Percentiles rank a stretch among this genome's conserved stretches.
Conservation (phyloP, 2,888 invertebrate species). For the Stenoptilia bipunctidactyla region DNA sequence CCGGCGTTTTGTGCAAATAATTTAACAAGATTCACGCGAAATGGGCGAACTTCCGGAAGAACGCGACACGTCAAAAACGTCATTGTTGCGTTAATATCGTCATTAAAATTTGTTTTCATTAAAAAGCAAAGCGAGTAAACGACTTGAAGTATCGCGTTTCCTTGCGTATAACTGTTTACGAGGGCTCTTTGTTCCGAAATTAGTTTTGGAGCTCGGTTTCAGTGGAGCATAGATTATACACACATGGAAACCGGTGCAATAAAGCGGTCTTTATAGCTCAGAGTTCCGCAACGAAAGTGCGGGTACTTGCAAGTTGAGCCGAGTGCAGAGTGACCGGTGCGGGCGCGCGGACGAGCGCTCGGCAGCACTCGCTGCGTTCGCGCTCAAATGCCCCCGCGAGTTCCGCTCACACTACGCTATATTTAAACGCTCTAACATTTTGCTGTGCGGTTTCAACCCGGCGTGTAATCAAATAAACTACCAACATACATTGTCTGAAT, state of each 20-base stretch:
- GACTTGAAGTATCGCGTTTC: background rate
- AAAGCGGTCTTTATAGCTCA: slow-evolving; percentile 49
- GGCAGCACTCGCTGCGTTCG: slow-evolving; percentile 21
- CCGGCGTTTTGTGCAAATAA: slow-evolving; percentile 53
- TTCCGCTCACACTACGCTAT: slow-evolving; percentile 31
- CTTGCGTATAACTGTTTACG: background rate
- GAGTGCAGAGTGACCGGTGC: background rate
- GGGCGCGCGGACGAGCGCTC: slow-evolving; percentile 25
- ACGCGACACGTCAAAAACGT: slow-evolving; percentile 16
- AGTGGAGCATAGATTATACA: slow-evolving; percentile 30
- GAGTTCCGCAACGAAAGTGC: slow-evolving; percentile 25
- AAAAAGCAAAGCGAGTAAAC: background rate
- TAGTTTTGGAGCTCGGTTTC: slow-evolving; percentile 4
- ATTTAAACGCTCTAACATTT: slow-evolving; percentile 26
- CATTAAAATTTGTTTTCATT: background rate
- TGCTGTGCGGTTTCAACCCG: slow-evolving; percentile 18
- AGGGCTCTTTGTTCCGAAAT: background rate
- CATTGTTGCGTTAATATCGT: background rate
- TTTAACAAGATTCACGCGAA: slow-evolving; percentile 55
- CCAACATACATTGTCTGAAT: background rate
- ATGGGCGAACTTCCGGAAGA: slow-evolving; percentile 33
- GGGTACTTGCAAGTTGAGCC: slow-evolving; percentile 31
- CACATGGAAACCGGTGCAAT: slow-evolving; percentile 29
- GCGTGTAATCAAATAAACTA: background rate
- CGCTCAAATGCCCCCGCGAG: slow-evolving; percentile 45